phyloP scores from a whole-genome alignment of 2,888 invertebrate genomes.

The Lypha dubia region DNA sequence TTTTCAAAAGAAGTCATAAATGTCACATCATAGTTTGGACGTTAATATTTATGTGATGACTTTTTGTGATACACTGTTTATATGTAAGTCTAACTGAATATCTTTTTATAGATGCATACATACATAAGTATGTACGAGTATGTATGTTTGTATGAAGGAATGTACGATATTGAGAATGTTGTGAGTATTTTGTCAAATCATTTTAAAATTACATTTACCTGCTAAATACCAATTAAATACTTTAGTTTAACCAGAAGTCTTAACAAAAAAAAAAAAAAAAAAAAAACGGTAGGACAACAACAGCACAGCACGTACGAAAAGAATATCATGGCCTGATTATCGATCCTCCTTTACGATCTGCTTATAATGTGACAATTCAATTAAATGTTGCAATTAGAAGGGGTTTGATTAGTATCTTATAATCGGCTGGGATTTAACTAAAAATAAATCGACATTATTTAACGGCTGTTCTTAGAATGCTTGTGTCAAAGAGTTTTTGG shows the following conservation, averaged over 20 bases:
- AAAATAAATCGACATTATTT: constrained; percentile 31
- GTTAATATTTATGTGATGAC: constrained; percentile 80
- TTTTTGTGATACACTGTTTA: constrained; percentile 77
- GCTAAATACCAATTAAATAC: constrained; percentile 55
- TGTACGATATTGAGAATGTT: constrained; percentile 8
- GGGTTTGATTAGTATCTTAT: constrained; percentile 11
- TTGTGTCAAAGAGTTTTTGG: background rate
- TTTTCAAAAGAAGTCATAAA: constrained; percentile 78
- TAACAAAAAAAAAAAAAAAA: background rate
- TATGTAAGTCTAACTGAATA: constrained; percentile 1
- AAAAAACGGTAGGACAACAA: constrained; percentile 46
- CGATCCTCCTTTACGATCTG: constrained; percentile 23
- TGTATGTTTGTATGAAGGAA: background rate
- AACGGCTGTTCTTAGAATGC: constrained; percentile 10
- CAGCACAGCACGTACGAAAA: constrained; percentile 65
- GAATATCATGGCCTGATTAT: constrained; percentile 43
- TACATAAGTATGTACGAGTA: constrained; percentile 43
- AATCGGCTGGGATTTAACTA: constrained; percentile 39
- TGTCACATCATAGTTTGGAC: constrained; percentile 75
- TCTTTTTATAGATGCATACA: background rate
- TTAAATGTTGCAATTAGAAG: constrained; percentile 45
- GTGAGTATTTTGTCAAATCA: constrained; percentile 42
- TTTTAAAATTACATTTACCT: constrained; percentile 51
- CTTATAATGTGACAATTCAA: constrained; percentile 19
- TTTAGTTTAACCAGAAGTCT: constrained; percentile 57